phyloP scores from a whole-genome alignment of 1,140 invertebrate species.

The Vanessa tameamea region DNA sequence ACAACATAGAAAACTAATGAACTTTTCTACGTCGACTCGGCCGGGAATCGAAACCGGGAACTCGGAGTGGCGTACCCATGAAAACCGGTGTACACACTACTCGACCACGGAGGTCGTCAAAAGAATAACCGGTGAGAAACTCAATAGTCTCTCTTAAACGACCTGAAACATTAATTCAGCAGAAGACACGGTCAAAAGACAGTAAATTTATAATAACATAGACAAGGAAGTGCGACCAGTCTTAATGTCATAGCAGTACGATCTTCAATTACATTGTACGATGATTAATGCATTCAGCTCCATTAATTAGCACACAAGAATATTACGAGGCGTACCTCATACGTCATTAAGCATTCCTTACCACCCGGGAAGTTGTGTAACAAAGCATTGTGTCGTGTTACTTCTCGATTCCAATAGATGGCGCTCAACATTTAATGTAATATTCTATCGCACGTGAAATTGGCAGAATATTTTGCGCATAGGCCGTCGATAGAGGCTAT shows the following conservation, averaged over 20 bases:
- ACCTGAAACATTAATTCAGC: no score
- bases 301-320: conserved; percentile 9
- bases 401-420: background rate
- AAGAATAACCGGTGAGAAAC: no score
- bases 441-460: background rate
- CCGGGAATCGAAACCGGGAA: no score
- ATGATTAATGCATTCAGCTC: background rate
- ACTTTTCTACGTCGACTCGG: no score
- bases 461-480: no score
- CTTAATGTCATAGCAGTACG: background rate
- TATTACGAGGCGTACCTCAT: background rate
- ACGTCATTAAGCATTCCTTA: background rate
- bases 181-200: background rate
- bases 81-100: no score
- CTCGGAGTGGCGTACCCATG: no score
- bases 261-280: background rate
- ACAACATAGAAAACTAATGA: no score
- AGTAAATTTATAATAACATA: background rate
- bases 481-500: no score
- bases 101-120: no score
- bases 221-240: background rate
- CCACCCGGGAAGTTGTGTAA: background rate
- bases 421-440: background rate
- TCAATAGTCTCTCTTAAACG: no score
- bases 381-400: background rate